Evolutionary conservation across 92 coral and sea anemone genomes (phyloP).

Genomic region (Anthopleura xanthogrammica): DNA sequence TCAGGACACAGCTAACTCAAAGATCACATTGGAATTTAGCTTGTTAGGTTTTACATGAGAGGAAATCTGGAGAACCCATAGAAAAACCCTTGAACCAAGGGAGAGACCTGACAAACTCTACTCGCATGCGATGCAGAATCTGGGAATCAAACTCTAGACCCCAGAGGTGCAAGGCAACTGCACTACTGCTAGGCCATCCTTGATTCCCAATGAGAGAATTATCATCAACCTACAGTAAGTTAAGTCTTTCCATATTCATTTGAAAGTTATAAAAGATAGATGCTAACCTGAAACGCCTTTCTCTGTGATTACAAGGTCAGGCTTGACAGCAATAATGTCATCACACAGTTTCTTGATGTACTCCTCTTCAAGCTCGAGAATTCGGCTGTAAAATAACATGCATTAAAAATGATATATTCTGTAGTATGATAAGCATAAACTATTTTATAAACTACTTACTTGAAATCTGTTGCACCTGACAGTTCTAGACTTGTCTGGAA

Average conservation of each 20-base stretch:
- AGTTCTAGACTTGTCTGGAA: conserved; percentile 89
- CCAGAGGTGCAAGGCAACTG: too few species aligned
- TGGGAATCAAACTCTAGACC: too few species aligned
- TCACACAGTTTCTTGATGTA: conserved; percentile 82
- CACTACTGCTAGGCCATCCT: too few species aligned
- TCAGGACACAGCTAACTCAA: too few species aligned
- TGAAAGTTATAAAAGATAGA: not conserved
- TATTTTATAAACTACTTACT: conserved; percentile 45
- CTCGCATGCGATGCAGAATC: too few species aligned
- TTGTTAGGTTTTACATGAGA: too few species aligned
- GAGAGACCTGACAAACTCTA: not conserved
- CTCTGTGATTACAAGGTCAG: conserved; percentile 95
- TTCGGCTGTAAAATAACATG: conserved; percentile 62
- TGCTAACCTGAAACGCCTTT: conserved; percentile 92
- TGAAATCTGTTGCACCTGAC: conserved; percentile 84
- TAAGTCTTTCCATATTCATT: too few species aligned
- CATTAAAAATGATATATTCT: not conserved
- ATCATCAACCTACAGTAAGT: too few species aligned
- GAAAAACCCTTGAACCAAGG: not conserved
- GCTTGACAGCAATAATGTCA: conserved; percentile 93
- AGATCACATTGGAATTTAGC: too few species aligned
- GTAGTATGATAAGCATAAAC: not conserved
- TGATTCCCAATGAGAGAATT: too few species aligned
- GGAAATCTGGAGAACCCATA: too few species aligned
- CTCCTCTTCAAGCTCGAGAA: conserved; percentile 93